A percentile compares a stretch with the other conserved stretches of the same genome.
phyloP scores from a whole-genome alignment of 2,113 vertebrate genomes.

The Bos javanicus region DNA sequence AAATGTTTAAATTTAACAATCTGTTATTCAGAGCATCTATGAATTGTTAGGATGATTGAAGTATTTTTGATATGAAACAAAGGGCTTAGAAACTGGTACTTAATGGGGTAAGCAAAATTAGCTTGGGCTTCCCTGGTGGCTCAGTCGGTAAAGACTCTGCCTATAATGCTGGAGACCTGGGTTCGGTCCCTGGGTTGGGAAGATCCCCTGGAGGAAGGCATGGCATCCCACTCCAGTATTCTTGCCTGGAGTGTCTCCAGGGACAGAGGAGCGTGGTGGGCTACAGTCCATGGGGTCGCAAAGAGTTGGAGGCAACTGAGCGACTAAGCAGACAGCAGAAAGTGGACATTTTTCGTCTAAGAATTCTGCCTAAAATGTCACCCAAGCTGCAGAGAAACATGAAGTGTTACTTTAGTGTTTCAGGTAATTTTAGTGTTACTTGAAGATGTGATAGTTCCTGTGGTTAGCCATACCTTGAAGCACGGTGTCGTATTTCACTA shows the following conservation, averaged over 20 bases:
- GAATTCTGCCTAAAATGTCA: constrained; percentile 23
- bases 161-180: background rate
- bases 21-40: constrained; percentile 17
- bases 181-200: background rate
- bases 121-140: background rate
- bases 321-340: background rate
- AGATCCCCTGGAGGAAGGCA: background rate
- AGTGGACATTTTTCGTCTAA: constrained; percentile 7
- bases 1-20: constrained; percentile 18
- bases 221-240: background rate
- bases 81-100: constrained; percentile 15
- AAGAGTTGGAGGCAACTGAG: background rate
- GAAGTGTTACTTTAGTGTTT: background rate
- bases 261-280: background rate
- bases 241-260: background rate
- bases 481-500: constrained; percentile 82
- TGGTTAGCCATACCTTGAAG: constrained; percentile 74
- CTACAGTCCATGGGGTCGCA: background rate
- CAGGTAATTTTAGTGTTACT: constrained; percentile 55
- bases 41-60: background rate
- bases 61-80: constrained; percentile 25
- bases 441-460: constrained; percentile 65
- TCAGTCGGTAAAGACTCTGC: background rate
- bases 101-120: background rate
- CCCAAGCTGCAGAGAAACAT: constrained; percentile 50